phyloP scores from a whole-genome alignment of 2,888 invertebrate species.

The Syrphus vitripennis region DNA sequence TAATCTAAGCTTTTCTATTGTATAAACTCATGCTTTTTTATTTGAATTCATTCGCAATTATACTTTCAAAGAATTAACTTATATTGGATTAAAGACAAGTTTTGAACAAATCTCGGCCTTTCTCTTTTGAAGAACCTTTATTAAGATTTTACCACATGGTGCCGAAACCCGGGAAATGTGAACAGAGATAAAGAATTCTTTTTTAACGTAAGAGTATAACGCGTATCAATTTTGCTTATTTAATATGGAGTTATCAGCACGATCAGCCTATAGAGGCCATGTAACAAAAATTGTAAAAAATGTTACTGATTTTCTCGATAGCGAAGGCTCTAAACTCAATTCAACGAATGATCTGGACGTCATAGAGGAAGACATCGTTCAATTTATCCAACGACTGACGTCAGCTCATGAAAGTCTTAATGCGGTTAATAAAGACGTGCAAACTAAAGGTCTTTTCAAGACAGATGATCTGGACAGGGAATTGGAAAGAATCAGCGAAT shows the following conservation, averaged over 20 bases:
- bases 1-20: too few relatives aligned
- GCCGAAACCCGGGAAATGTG: too few relatives aligned
- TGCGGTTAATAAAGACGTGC: background rate
- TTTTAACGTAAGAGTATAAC: background rate
- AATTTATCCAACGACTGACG: background rate
- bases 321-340: background rate
- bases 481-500: background rate
- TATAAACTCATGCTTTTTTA: too few relatives aligned
- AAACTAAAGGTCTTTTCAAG: background rate
- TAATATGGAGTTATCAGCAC: slow-evolving; percentile 4
- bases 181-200: too few relatives aligned
- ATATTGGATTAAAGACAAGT: too few relatives aligned
- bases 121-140: too few relatives aligned
- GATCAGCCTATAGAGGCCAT: slow-evolving; percentile 15
- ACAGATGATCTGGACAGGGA: background rate
- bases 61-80: too few relatives aligned
- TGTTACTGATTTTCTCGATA: background rate
- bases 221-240: background rate
- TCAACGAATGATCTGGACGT: background rate
- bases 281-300: slow-evolving; percentile 9
- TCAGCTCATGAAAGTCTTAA: slow-evolving; percentile 1
- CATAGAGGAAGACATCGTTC: background rate
- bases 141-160: too few relatives aligned
- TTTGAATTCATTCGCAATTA: too few relatives aligned
- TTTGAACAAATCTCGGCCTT: too few relatives aligned